Base-by-base conservation (phyloP, 2,888 invertebrate species). In the Charanyca ferruginea region DNA sequence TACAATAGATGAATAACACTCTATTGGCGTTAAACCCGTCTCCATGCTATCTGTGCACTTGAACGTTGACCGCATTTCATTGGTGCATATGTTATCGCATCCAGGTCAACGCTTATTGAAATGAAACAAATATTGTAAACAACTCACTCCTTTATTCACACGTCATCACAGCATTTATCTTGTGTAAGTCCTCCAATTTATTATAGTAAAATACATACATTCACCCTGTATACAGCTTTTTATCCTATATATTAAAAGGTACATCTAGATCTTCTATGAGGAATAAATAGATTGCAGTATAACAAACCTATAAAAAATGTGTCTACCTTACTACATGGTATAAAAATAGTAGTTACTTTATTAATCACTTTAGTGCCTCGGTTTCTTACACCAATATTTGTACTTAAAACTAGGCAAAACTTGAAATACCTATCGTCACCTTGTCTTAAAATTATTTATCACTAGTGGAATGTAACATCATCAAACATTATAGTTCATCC, bases 91-190 rank as follows among this genome's bases (percentile, higher is more conserved):
- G n/a, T 45, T 38, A 53, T 55, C 55, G 1, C 8, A 18, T 20
- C 53, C 44, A 62, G 65, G 59, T 41, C 57, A 63, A 57, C 47
- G 38, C 25, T 32, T 47, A 55, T 61, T 20, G n/a, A 77, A 87
- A 86, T 81, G 58, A 86, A 87, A 85, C 75, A 70, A 75, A 65
- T 16, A 62, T 78, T 71, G 71, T 87, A 87, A 90, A 90, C 85
- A 90, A 85, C 81, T 87, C 85, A 84, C 81, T 81, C 79, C 83
- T 87, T 88, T 87, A 91, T 86, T 86, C 84, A 84, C 83, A 82
- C 81, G 74, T 73, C 83, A 83, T 85, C 87, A 86, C 85, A 86
- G 75, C 80, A 77, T 75, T 66, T 73, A 81, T 79, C 52, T 71
- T 57, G 59, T 65, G 44, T 58, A 66, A 70, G 53, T 70, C 51